Conservation (phyloP, 1,140 invertebrate genomes). For the Dendrolimus kikuchii region DNA sequence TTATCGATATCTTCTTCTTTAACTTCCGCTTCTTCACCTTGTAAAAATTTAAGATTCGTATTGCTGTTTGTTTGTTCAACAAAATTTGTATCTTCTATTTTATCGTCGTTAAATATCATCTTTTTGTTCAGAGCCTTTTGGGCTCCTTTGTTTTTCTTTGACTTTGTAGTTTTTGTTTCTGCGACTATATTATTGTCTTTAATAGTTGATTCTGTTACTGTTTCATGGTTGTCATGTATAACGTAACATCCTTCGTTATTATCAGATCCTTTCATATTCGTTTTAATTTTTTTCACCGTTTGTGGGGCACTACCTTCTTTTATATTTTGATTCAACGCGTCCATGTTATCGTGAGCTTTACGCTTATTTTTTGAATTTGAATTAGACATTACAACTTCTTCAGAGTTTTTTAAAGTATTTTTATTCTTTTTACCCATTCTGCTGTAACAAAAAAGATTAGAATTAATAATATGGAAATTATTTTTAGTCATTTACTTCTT, state of each 20-base stretch:
- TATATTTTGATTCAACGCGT: too few species aligned
- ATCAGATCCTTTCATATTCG: not conserved
- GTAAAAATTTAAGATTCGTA: conserved; percentile 1
- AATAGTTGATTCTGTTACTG: too few species aligned
- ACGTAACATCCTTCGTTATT: too few species aligned
- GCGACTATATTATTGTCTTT: conserved; percentile 8
- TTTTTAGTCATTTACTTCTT: too few species aligned
- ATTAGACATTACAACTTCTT: not conserved
- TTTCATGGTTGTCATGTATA: too few species aligned
- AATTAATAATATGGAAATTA: not conserved
- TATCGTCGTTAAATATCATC: conserved; percentile 11
- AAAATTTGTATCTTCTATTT: not conserved
- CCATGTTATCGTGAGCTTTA: not conserved
- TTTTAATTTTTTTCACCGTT: conserved; percentile 3
- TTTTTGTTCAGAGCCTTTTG: conserved; percentile 13
- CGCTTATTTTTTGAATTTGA: conserved; percentile 4
- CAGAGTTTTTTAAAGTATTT: conserved; percentile 3
- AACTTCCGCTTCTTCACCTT: not conserved
- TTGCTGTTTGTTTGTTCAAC: conserved; percentile 6
- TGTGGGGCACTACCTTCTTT: not conserved
- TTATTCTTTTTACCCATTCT: conserved; percentile 27
- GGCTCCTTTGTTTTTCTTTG: conserved; percentile 7
- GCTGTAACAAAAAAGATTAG: conserved; percentile 16
- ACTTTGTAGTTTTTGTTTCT: conserved; percentile 4
- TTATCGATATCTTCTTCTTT: conserved; percentile 51